Evolutionary conservation across 2,888 invertebrate species (phyloP), one percentile per base, ranked within the genome.

Genomic region (Syritta pipiens): DNA sequence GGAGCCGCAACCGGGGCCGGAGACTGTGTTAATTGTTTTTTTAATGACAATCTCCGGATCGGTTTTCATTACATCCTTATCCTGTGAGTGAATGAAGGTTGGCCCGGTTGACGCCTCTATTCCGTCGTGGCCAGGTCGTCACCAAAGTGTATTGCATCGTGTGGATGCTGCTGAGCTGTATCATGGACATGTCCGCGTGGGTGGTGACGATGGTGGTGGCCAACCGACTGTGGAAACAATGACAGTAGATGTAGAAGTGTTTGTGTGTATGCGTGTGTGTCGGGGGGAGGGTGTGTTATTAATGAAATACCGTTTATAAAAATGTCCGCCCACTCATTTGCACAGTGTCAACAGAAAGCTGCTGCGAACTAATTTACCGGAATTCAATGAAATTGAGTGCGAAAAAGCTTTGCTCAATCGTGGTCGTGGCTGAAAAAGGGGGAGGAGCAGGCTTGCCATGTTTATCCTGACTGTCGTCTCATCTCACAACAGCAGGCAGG

Each of bases 371-470:
- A 84, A 84, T 84, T 84, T 84, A 83, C 81, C 82, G 84, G 83
- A 83, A 83, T 84, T 83, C 84, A 84, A 83, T 84, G 84, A 84
- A 84, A 84, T 84, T 83, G 83, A 83, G 84, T 84, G 84, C 83
- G 83, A 83, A 83, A 82, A 76, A 82, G 81, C 83, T 71, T 79
- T 55, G 72, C 49, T 57, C 53, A 48, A 49, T 55, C 49, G 35
- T 51, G 67, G 60, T 76, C 37, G 20, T 48, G 19, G 10, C 22
- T n/a, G n/a, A n/a, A n/a, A n/a, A n/a, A n/a, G n/a, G n/a, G n/a
- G n/a, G n/a, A n/a, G n/a, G n/a, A n/a, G n/a, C n/a, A n/a, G n/a
- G n/a, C n/a, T n/a, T n/a, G n/a, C n/a, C n/a, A n/a, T n/a, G n/a
- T n/a, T n/a, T n/a, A n/a, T n/a, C n/a, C n/a, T n/a, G n/a, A n/a